Evolutionary conservation across 2,888 invertebrate species (phyloP).

Genomic region (Tupiocoris notatus): DNA sequence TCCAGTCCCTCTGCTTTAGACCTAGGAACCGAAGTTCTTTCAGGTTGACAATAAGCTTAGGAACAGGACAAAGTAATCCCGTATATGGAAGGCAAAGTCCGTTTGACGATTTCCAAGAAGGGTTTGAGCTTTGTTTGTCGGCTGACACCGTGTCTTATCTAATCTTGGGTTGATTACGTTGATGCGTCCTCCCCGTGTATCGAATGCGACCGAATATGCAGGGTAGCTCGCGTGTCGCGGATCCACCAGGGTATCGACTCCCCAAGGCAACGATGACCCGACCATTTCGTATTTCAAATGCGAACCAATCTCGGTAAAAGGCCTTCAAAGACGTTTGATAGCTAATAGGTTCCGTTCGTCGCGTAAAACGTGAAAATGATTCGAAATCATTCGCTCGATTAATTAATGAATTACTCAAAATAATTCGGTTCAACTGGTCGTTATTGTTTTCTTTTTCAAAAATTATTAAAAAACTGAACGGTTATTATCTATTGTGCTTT

Average conservation of each 20-base stretch:
- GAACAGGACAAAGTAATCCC: background rate
- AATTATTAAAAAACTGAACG: too few species aligned
- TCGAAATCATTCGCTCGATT: too few species aligned
- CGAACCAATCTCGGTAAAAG: conserved; percentile 14
- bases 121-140: background rate
- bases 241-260: background rate
- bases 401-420: too few species aligned
- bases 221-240: conserved; percentile 4
- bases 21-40: too few species aligned
- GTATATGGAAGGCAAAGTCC: background rate
- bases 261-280: background rate
- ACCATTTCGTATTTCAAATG: background rate
- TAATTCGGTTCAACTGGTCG: too few species aligned
- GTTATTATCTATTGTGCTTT: too few species aligned
- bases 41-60: too few species aligned
- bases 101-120: background rate
- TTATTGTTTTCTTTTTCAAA: too few species aligned
- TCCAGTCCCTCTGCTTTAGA: too few species aligned
- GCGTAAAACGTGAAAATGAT: too few species aligned
- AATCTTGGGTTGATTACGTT: conserved; percentile 23
- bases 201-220: background rate
- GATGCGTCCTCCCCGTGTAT: conserved; percentile 4
- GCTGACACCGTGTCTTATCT: conserved; percentile 1
- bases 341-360: too few species aligned
- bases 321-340: too few species aligned